phyloP scores from a whole-genome alignment of 2,888 invertebrate genomes.

The Diplolepis rosae region DNA sequence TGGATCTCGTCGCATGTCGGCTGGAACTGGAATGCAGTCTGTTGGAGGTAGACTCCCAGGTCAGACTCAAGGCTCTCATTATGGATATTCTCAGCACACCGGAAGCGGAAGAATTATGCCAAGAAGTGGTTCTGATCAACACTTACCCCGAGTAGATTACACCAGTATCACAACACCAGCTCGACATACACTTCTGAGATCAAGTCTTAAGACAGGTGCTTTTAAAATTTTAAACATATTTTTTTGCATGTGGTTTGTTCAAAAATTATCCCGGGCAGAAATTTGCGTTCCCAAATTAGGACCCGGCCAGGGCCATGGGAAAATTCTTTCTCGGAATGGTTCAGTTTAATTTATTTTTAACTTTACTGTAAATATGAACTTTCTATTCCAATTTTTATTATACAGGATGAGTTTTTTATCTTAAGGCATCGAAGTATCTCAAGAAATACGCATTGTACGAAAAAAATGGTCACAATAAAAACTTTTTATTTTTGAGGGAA shows the following conservation, averaged over 20 bases:
- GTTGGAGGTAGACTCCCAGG: constrained; percentile 68
- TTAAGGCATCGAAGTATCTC: no score
- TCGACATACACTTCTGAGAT: constrained; percentile 86
- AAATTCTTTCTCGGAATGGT: no score
- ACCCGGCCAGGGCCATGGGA: no score
- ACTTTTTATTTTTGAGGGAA: no score
- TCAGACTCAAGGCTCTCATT: constrained; percentile 73
- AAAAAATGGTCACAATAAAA: no score
- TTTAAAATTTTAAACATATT: constrained; percentile 23
- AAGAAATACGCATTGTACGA: no score
- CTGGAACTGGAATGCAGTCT: constrained; percentile 77
- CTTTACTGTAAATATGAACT: no score
- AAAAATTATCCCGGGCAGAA: no score
- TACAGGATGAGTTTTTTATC: no score
- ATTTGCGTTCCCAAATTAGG: no score
- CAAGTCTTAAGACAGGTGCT: constrained; percentile 86
- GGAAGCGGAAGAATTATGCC: constrained; percentile 79
- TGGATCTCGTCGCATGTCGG: constrained; percentile 79
- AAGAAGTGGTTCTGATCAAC: constrained; percentile 93
- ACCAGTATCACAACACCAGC: constrained; percentile 81
- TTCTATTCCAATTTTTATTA: no score
- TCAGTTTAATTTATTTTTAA: no score
- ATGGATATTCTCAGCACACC: constrained; percentile 75
- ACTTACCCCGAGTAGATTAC: constrained; percentile 90
- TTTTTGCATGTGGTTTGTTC: not conserved